A percentile compares a stretch with the other conserved stretches of the same genome.
phyloP scores from a whole-genome alignment of 2,797 vertebrate genomes.

The Acanthurus tractus region DNA sequence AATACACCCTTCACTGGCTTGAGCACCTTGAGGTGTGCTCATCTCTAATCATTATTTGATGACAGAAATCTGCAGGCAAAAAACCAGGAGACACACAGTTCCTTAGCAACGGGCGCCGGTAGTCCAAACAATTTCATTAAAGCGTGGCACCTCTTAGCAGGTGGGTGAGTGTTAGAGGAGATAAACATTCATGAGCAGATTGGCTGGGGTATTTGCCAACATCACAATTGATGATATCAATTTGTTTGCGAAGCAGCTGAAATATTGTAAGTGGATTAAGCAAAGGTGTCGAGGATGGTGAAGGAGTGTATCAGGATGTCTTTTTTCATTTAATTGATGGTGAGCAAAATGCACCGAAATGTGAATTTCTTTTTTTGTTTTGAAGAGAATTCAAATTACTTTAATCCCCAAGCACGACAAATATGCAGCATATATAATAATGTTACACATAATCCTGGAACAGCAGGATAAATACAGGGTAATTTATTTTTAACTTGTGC shows the following conservation, averaged over 20 bases:
- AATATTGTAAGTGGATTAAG: conserved; percentile 88
- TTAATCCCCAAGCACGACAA: conserved; percentile 43
- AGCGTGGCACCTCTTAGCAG: conserved; percentile 99
- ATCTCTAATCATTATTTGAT: conserved; percentile 99
- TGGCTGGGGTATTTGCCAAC: conserved; percentile 98
- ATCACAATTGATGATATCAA: conserved; percentile 98
- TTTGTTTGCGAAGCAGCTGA: conserved; percentile 95
- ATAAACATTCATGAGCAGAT: conserved; percentile 99
- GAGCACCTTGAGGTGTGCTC: conserved; percentile 96
- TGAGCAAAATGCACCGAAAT: conserved; percentile 54
- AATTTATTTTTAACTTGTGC: conserved; percentile 1
- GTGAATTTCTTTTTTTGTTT: conserved; percentile 52
- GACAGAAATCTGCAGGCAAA: conserved; percentile 95
- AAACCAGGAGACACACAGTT: conserved; percentile 92
- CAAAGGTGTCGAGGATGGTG: conserved; percentile 77
- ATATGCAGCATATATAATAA: conserved; percentile 15
- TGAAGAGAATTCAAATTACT: conserved; percentile 40
- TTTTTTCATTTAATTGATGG: conserved; percentile 68
- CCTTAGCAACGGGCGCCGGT: conserved; percentile 97
- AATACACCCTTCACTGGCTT: conserved; percentile 90
- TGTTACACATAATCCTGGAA: neutral
- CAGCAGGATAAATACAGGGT: neutral
- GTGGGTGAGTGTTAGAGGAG: conserved; percentile 98
- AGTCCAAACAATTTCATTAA: conserved; percentile 99
- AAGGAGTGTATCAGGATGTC: conserved; percentile 75